Evolutionary conservation across 37 sponge, comb jelly and placozoan genomes (phyloP), one percentile per base, ranked within the genome.

Genomic region (Dysidea cf. avara): DNA sequence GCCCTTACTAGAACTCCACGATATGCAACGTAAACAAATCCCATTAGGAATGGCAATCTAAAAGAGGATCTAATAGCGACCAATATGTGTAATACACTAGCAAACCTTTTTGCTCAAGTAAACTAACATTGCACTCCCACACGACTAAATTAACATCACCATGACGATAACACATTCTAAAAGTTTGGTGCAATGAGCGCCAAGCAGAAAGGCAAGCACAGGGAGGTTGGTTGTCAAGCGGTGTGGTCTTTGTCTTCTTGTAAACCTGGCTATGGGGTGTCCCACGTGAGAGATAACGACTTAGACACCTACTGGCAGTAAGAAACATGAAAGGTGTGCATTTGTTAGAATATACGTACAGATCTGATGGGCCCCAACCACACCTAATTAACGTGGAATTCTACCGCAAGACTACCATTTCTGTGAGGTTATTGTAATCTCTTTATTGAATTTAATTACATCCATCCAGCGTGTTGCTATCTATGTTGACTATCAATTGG

Each of bases 221-320:
- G 81, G 43, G 93, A 92, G 56, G 72, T 90, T 32, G 84, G 91
- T 2, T 57, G 53, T 31, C 81, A 94, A 54, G 92, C 87, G 20
- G 90, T 91, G 48, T 97, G 99, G 99, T 85, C 92, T 21, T 75
- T 97, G n/a, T 95, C 95, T 30, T 91, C 99, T 38, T 94, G 99
- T 72, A 97, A 97, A 55, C 79, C 87, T n/a, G 99, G 99, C 0
- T 89, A 74, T 61, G 99, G 99, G 3, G 87, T 97, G 12, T 26
- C 83, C 20, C 82, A 97, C 31, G 69, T 97, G 34, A 52, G 92
- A 69, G 99, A 97, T 66, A 64, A 67, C 54, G 71, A 79, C 18
- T 56, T 51, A 2, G 95, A 92, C 40, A 94, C 95, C 1, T 94
- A 94, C 78, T 97, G 99, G 99, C 99, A 97, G 85, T 92, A 43